Evolutionary conservation across 2,113 vertebrate genomes (phyloP), one percentile per base, ranked within the genome.

Genomic region (Illadopsis cleaveri): DNA sequence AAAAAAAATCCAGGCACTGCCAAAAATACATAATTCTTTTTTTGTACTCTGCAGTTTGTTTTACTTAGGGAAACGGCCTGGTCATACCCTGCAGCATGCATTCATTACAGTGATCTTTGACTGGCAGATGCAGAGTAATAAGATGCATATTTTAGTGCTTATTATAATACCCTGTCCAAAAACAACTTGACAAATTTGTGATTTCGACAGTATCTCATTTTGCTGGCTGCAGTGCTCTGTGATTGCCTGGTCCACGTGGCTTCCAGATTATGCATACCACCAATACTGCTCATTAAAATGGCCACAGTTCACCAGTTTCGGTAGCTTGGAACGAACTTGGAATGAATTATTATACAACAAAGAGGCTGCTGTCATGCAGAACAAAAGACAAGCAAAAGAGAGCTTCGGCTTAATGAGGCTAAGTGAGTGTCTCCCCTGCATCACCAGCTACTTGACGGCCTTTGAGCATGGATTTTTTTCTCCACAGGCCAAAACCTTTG

Each of bases 281-380:
- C 98, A 97, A 97, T 98, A 97, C 98, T 98, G 98, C 98, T 99
- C 99, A 99, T 99, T 99, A 99, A 98, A 98, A 97, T 97, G 98
- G 98, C 98, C 98, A 98, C 98, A 99, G 98, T 99, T 99, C 98
- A 98, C 97, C 98, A 98, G 98, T 98, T 98, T 98, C 94, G 90
- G 97, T 98, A 98, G 98, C 98, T 98, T 98, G 97, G 98, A 98
- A 98, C 95, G 98, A 98, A 98, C 98, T 98, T 95, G 97, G 97
- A 98, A 98, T 98, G 98, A 98, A 99, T 99, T 98, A 99, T 99
- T 98, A 99, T 98, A 98, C 98, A 99, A 99, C 98, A 99, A 99
- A 99, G 98, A 99, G 97, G 98, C 98, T 98, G 98, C 98, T 97
- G 98, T 99, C 98, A 98, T 98, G 98, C 98, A 98, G 98, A 98